Base-by-base conservation (phyloP, 2,888 invertebrate genomes). In the Ochlodes sylvanus region DNA sequence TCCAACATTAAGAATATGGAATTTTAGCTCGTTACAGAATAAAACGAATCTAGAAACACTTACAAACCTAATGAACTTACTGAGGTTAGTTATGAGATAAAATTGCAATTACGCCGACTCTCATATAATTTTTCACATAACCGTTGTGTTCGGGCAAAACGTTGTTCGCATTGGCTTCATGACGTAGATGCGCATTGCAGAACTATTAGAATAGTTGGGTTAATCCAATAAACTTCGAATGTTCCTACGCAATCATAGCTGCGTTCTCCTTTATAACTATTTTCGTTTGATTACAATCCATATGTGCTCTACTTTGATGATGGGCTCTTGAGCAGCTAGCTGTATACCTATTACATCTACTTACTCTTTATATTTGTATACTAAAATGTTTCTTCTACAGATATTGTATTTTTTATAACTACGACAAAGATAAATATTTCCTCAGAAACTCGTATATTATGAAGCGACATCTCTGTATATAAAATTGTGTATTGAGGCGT, bases 261-360 rank as follows among this genome's bases (percentile, higher is more conserved):
- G 65, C 58, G 66, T 60, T 66, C 66, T 54, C 42, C 47, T 66
- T 66, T 58, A n/a, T 44, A 57, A 65, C 41, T 58, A 65, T 58
- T 54, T 65, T 38, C 34, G 47, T 65, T 65, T 38, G 64, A 57
- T 57, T 57, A 38, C n/a, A 21, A 17, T 21, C 47, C 47, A 57
- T 52, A 52, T 60, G 42, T 32, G 66, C 12, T 60, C 66, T 32
- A 66, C 10, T 60, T 66, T 9, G 15, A 17, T 17, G 10, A 17
- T 47, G 44, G 15, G 10, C 2, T 47, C 9, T 47, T 47, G 44
- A 47, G 44, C 17, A 47, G 44, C 17, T n/a, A 47, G 44, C 15
- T 47, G 17, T 47, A 47, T 15, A 17, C 9, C 15, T 17, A 47
- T n/a, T 44, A n/a, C n/a, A n/a, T n/a, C 6, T 44, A 15, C 15